Conservation (phyloP, 2,113 vertebrate genomes). For the Deroptyus accipitrinus region DNA sequence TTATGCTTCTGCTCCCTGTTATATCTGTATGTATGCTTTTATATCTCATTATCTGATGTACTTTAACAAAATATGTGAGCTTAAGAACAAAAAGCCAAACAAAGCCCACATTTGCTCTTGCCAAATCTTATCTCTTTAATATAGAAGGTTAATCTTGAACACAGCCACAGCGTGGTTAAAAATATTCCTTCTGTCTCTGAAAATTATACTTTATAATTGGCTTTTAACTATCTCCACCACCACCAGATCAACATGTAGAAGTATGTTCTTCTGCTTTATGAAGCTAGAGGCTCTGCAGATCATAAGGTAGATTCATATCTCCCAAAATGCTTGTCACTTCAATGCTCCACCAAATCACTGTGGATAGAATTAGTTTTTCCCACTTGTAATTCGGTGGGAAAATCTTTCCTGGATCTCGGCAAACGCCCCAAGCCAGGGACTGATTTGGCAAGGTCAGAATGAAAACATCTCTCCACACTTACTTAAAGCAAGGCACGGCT, state of each 20-base stretch:
- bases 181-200: background rate
- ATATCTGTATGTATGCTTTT: background rate
- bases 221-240: background rate
- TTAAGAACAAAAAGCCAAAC: background rate
- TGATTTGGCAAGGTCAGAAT: constrained; percentile 46
- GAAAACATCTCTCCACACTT: constrained; percentile 49
- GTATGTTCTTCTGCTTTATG: background rate
- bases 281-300: background rate
- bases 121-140: constrained; percentile 3
- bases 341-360: background rate
- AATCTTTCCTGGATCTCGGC: constrained; percentile 19
- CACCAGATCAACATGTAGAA: background rate
- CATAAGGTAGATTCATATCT: background rate
- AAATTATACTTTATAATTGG: background rate
- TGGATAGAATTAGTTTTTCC: constrained; percentile 10
- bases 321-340: background rate
- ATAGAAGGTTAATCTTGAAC: background rate
- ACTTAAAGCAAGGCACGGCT: background rate
- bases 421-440: background rate
- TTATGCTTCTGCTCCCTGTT: background rate
- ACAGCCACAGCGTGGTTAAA: background rate
- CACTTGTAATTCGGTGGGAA: constrained; percentile 26
- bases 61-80: background rate
- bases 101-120: background rate
- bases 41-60: background rate